Conservation (phyloP, 2,797 vertebrate species). For the Esox lucius region DNA sequence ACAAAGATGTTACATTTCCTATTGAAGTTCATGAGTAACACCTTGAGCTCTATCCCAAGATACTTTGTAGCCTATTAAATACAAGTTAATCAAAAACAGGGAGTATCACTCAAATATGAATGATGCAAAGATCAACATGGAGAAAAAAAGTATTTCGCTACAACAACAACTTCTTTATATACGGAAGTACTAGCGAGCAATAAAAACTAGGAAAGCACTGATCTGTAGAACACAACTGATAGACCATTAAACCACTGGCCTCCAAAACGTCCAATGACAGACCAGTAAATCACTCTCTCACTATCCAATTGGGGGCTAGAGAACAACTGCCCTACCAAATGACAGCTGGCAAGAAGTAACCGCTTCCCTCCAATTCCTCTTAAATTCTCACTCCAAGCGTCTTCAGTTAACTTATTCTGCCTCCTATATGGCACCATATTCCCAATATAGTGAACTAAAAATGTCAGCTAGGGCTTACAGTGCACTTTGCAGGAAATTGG, state of each 20-base stretch:
- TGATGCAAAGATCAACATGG: neutral
- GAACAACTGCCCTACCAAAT: too few relatives aligned
- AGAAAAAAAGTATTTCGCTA: neutral
- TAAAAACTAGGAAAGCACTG: neutral
- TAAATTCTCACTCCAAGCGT: neutral
- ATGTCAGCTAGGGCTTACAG: neutral
- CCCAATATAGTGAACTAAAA: neutral
- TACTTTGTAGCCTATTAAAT: neutral
- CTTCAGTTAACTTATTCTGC: neutral
- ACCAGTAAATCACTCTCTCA: neutral
- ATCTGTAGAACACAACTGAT: neutral
- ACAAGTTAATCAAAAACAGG: neutral
- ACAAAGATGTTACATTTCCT: too few relatives aligned
- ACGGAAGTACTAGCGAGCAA: neutral
- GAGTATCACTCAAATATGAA: neutral
- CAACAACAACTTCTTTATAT: neutral
- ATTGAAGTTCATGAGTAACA: too few relatives aligned
- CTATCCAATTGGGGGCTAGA: too few relatives aligned
- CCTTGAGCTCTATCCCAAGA: neutral
- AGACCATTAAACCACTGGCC: neutral
- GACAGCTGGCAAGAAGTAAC: neutral
- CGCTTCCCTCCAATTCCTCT: neutral
- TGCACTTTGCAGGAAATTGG: neutral
- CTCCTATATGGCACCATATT: neutral
- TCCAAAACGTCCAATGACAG: neutral